phyloP scores from a whole-genome alignment of 2,797 vertebrate genomes.

The Catostomus latipinnis region DNA sequence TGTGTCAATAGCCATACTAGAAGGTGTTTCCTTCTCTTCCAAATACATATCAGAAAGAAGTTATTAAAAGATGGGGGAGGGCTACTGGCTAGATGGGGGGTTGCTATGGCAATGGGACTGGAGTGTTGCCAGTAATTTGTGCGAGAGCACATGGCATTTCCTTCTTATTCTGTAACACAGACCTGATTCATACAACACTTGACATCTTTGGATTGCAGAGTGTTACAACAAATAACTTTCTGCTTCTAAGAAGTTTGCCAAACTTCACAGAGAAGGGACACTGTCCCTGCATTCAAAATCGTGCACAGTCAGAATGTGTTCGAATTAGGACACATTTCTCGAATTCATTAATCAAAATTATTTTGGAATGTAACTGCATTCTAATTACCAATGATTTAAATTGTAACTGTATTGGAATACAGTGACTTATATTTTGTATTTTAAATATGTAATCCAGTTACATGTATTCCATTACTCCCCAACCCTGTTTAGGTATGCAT shows the following conservation, averaged over 20 bases:
- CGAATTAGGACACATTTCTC: no score
- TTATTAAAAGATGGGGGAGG: constrained; percentile 43
- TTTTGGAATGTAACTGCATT: no score
- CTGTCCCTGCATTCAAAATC: no score
- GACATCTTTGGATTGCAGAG: background rate
- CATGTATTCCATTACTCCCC: no score
- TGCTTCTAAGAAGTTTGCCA: constrained; percentile 12
- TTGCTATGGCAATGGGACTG: constrained; percentile 31
- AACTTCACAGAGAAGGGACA: constrained; percentile 3
- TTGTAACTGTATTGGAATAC: no score
- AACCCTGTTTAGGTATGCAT: no score
- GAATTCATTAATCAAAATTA: no score
- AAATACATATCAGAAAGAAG: constrained; percentile 43
- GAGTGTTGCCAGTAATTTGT: constrained; percentile 29
- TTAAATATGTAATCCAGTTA: no score
- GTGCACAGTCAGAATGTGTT: no score
- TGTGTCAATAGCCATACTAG: constrained; percentile 32
- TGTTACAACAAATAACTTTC: constrained; percentile 1
- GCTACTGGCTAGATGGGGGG: constrained; percentile 11
- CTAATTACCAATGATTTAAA: no score
- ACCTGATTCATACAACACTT: no score
- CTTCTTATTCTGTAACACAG: constrained; percentile 14
- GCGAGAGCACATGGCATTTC: constrained; percentile 11
- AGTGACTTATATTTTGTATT: no score
- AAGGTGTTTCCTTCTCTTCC: constrained; percentile 6